Conservation (phyloP, 2,113 vertebrate genomes). For the Odocoileus virginianus region DNA sequence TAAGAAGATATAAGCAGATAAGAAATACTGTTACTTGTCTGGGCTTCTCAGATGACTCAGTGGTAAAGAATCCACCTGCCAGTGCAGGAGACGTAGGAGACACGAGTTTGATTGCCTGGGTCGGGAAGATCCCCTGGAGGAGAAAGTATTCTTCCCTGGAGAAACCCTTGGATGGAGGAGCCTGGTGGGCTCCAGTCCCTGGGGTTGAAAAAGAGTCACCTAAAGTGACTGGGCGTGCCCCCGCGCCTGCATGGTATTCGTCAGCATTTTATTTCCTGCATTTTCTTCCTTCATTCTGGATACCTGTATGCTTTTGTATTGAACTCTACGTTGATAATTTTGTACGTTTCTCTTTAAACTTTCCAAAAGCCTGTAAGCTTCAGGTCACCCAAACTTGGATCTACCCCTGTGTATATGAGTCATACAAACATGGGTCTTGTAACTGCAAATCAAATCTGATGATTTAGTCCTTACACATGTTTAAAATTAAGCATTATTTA, state of each 20-base stretch:
- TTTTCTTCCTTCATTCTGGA: background rate
- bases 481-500: background rate
- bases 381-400: background rate
- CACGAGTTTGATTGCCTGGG: background rate
- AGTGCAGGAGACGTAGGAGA: fast-evolving
- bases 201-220: background rate
- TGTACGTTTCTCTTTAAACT: background rate
- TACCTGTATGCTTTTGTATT: background rate
- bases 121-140: background rate
- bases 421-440: background rate
- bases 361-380: background rate
- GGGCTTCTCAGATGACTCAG: background rate
- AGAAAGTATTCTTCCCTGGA: background rate
- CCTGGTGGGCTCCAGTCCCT: background rate
- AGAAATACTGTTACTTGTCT: background rate
- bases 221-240: background rate
- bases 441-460: background rate
- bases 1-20: too few relatives aligned
- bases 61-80: background rate
- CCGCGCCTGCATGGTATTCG: background rate
- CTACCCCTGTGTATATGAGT: background rate
- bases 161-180: background rate
- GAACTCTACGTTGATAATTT: background rate
- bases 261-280: background rate
- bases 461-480: background rate